Base-by-base conservation (phyloP, 2,113 vertebrate genomes). In the Sporophila hypoxantha region DNA sequence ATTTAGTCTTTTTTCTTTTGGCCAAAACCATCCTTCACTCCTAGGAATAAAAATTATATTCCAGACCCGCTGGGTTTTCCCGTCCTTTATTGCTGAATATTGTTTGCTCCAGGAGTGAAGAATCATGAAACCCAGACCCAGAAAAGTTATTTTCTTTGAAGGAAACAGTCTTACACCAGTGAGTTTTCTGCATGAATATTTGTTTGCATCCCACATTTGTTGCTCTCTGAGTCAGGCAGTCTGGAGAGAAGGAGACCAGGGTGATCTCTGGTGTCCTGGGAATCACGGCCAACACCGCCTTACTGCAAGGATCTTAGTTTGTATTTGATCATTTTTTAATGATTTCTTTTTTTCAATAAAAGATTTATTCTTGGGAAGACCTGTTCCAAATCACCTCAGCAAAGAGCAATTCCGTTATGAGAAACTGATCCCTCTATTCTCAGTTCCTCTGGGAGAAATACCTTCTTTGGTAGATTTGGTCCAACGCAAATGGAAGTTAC, bases 101-200 rank as follows among this genome's bases (percentile, higher is more conserved):
- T 39, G 59, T 77, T 94, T 89, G 59, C 55, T 81, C 56, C 53
- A 29, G 42, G 44, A 84, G 52, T 76, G 62, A 84, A 79, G 50
- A 75, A 64, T 71, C 66, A 62, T 25, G 62, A 85, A 91, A 82
- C 3, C 19, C 69, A 76, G 71, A 75, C 50, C 53, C 46, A 27
- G 42, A 66, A 82, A 91, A 69, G n/a, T 52, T 87, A 50, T 76
- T 88, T 89, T 78, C 20, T 78, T 87, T 83, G 50, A 91, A 71
- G 64, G 53, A 41, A 88, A 22, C 25, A 29, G 12, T 76, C 62
- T 62, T 29, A 44, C 15, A 73, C 19, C 47, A 32, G 32, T 61
- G 76, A 76, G 8, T 47, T 68, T 82, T 77, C 79, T 87, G 30
- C 53, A 12, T 23, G 46, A 87, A 5, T 26, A 10, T 15, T 10